phyloP scores from a whole-genome alignment of 2,113 vertebrate species.

The Thinocorus orbignyianus region DNA sequence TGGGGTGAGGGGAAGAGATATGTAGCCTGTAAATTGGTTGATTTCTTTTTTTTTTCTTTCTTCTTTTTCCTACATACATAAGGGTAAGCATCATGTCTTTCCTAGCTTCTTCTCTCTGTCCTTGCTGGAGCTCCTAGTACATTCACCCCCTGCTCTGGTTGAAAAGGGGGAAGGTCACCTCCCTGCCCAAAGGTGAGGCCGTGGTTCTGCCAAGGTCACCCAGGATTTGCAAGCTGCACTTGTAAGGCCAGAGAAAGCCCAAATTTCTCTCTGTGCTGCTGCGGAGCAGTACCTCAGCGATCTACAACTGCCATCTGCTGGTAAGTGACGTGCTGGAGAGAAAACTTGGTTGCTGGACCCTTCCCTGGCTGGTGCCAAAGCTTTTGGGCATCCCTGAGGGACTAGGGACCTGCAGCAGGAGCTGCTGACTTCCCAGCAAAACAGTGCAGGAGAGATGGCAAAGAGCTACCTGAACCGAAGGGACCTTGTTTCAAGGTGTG shows the following conservation, averaged over 20 bases:
- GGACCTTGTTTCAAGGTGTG: neutral
- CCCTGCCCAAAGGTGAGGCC: rapidly evolving
- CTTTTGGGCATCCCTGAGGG: neutral
- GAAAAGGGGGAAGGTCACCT: rapidly evolving
- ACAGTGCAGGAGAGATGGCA: rapidly evolving
- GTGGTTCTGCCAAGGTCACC: neutral
- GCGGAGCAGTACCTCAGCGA: neutral
- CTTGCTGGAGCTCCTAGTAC: neutral
- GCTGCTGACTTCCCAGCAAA: rapidly evolving
- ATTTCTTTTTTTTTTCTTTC: neutral
- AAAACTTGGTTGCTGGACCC: rapidly evolving
- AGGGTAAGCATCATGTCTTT: rapidly evolving
- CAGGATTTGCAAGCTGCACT: neutral
- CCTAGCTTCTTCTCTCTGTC: neutral
- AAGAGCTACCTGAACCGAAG: neutral
- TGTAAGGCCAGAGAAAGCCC: rapidly evolving
- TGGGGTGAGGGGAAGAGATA: neutral
- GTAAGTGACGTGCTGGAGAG: neutral
- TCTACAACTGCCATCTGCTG: constrained; percentile 70
- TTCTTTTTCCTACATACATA: rapidly evolving
- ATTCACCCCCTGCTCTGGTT: rapidly evolving
- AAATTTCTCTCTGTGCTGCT: rapidly evolving
- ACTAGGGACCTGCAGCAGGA: neutral
- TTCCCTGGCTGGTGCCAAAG: too few species aligned
- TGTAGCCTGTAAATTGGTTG: neutral